Evolutionary conservation across 2,797 vertebrate genomes (phyloP).

Genomic region (Megalops cyprinoides): DNA sequence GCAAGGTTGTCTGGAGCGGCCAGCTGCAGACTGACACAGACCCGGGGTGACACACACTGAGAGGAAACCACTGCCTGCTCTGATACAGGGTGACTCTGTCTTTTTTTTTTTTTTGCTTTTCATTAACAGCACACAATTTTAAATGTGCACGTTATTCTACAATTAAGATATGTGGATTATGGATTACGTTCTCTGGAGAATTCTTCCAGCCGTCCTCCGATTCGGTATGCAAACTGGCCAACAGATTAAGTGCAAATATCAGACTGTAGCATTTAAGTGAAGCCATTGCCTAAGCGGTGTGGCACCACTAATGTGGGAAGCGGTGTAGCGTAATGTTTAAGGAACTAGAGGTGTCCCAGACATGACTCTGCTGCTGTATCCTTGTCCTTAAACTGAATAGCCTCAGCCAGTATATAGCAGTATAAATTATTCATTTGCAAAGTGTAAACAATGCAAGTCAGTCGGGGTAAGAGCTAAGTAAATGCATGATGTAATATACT

Average conservation of each 20-base stretch:
- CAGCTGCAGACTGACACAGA: slow-evolving; percentile 13
- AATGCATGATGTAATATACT: neutral
- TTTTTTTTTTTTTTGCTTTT: neutral
- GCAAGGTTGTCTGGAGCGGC: neutral
- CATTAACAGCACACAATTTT: neutral
- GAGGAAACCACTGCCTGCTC: neutral
- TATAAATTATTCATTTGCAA: no score
- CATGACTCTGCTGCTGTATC: no score
- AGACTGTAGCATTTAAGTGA: neutral
- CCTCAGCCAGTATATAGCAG: neutral
- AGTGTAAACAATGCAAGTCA: neutral
- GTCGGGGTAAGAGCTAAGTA: neutral
- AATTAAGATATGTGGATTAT: no score
- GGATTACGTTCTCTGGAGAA: no score
- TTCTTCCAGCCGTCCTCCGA: neutral
- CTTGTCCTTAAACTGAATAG: neutral
- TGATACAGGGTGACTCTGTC: neutral
- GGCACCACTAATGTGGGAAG: neutral
- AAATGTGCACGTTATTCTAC: neutral
- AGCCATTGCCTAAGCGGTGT: neutral
- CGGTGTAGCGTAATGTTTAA: no score
- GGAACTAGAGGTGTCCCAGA: no score
- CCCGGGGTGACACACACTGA: neutral
- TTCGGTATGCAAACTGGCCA: neutral
- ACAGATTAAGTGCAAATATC: neutral